Evolutionary conservation across 2,797 vertebrate species (phyloP).

Genomic region (Takifugu rubripes): DNA sequence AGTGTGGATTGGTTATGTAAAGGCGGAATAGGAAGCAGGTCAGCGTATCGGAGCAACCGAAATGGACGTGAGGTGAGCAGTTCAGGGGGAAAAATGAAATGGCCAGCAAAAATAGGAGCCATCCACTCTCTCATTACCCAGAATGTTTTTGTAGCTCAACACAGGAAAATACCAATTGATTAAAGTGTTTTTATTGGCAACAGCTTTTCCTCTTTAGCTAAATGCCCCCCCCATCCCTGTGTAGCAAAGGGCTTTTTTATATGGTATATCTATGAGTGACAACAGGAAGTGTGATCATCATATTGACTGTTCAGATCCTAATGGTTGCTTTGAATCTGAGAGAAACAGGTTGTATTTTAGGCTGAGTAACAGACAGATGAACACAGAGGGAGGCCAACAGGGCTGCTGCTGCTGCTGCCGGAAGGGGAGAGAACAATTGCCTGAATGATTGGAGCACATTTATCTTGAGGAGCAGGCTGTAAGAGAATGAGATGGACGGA

Average conservation of each 20-base stretch:
- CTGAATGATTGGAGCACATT: conserved; percentile 66
- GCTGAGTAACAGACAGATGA: conserved; percentile 75
- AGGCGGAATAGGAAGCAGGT: conserved; percentile 38
- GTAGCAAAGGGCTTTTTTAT: conserved; percentile 17
- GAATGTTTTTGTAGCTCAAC: not conserved
- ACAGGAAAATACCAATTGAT: conserved; percentile 37
- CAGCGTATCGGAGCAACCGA: conserved; percentile 41
- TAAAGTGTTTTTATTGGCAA: conserved; percentile 51
- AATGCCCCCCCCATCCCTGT: conserved; percentile 49
- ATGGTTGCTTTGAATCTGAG: conserved; percentile 68
- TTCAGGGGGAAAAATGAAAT: conserved; percentile 22
- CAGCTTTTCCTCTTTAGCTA: conserved; percentile 53
- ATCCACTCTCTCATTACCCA: not conserved
- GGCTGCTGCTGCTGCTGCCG: conserved; percentile 26
- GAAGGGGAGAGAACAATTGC: conserved; percentile 54
- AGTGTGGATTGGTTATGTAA: conserved; percentile 43
- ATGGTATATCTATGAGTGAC: conserved; percentile 74
- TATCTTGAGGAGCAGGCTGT: conserved; percentile 35
- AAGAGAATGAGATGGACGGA: conserved; percentile 33
- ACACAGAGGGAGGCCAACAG: conserved; percentile 38
- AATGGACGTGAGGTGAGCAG: conserved; percentile 21
- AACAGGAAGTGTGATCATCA: conserved; percentile 72
- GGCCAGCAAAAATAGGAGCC: no score
- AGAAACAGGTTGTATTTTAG: conserved; percentile 58
- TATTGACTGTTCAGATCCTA: conserved; percentile 71